Evolutionary conservation across 2,797 vertebrate species (phyloP), one percentile per base, ranked within the genome.

Genomic region (Emys orbicularis): DNA sequence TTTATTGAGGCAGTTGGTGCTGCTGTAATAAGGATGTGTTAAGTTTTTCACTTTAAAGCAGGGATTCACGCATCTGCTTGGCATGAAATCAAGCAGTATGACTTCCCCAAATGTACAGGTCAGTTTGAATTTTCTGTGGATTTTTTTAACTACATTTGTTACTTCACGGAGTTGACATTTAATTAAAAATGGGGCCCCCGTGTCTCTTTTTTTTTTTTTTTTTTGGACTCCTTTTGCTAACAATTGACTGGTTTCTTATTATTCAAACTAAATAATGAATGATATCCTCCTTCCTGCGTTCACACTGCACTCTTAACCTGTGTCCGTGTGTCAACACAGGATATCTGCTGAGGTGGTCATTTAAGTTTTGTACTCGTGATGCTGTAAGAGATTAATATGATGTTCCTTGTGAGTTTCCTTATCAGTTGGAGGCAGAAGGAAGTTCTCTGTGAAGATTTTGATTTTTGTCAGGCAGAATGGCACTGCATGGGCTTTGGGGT

Each of bases 371-470:
- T 8, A 1, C 23, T 92, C 5, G 0, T 1, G 47, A 21, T 52
- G 49, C 19, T 1, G 50, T 8, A 41, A 19, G 7, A 87, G 37
- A 41, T 15, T 19, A 0, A 5, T 52, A 59, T 8, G 31, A 68
- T 34, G n/a, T 79, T 86, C 41, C 52, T 61, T 31, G 1, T n/a
- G n/a, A 41, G 5, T 37, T 90, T 91, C 86, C 88, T 96, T 85
- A 91, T 89, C 95, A 83, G 84, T 76, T 0, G 0, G 59, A 0
- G 3, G 86, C 94, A 97, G 91, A 91, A 88, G 91, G 94, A 90
- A 92, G 80, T 37, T 89, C 76, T 57, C 0, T 0, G 6, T 19
- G 37, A 72, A 72, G 11, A 72, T 25, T 41, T 72, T 41, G 21
- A 72, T 72, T 41, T 57, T 61, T 61, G 27, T 34, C 41, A 1